Evolutionary conservation across 37 sponge, comb jelly and placozoan genomes (phyloP).

Genomic region (Oopsacas minuta): DNA sequence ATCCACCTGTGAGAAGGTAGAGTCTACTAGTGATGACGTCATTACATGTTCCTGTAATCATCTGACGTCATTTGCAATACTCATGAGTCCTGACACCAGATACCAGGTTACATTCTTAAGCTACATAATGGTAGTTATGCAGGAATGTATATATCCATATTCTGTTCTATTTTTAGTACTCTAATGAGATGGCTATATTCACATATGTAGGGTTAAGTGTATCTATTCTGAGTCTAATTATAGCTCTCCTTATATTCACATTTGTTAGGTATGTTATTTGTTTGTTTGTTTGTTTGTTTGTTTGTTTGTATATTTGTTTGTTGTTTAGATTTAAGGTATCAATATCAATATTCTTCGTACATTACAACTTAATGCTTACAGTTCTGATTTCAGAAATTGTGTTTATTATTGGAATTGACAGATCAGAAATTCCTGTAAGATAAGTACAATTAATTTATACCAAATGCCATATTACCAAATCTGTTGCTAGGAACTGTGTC

Average conservation of each 20-base stretch:
- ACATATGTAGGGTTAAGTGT: constrained; percentile 22
- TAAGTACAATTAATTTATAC: background rate
- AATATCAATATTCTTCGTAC: background rate
- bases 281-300: background rate
- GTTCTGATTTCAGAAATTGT: constrained; percentile 9
- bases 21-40: background rate
- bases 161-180: too few relatives aligned
- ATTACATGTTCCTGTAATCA: constrained; percentile 28
- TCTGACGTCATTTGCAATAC: constrained; percentile 32
- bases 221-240: background rate
- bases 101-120: constrained; percentile 23
- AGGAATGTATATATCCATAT: too few relatives aligned
- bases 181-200: background rate
- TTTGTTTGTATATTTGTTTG: background rate
- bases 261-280: background rate
- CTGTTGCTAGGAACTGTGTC: constrained; percentile 29
- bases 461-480: background rate
- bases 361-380: constrained; percentile 27
- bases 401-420: constrained; percentile 26
- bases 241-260: background rate
- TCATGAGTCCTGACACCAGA: constrained; percentile 22
- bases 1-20: background rate
- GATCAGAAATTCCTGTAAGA: constrained; percentile 24
- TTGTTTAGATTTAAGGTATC: constrained; percentile 12
- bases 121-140: too few relatives aligned